These are phyloP conservation scores for Xanthia togata DNA, from an alignment of 2,888 invertebrate species.

Conservation along the genomic window DNA sequence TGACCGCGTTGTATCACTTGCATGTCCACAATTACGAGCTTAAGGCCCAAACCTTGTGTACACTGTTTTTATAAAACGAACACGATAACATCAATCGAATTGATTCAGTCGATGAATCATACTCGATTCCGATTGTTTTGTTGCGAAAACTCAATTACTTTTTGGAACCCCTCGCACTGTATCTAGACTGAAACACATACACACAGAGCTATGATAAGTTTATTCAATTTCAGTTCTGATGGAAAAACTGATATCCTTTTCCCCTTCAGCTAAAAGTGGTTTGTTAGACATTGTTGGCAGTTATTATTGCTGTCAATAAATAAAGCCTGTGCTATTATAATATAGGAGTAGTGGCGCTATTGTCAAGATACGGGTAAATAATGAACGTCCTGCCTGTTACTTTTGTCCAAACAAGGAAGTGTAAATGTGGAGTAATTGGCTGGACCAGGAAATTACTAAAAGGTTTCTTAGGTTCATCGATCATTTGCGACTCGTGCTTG, in stretches of 20 bases:
- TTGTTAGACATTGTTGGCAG: slow-evolving; percentile 59
- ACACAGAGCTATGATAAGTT: slow-evolving; percentile 20
- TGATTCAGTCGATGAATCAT: slow-evolving; percentile 83
- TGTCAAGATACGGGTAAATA: slow-evolving; percentile 80
- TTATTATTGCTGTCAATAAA: slow-evolving; percentile 73
- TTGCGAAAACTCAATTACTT: slow-evolving; percentile 57
- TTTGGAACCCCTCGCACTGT: slow-evolving; percentile 44
- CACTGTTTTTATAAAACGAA: slow-evolving; percentile 78
- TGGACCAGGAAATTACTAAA: slow-evolving; percentile 79
- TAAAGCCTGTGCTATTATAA: slow-evolving; percentile 76
- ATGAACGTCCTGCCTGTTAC: slow-evolving; percentile 78
- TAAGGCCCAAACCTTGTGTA: slow-evolving; percentile 78
- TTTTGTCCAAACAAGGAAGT: slow-evolving; percentile 82
- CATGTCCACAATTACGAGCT: slow-evolving; percentile 70
- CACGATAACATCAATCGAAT: slow-evolving; percentile 79
- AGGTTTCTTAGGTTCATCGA: slow-evolving; percentile 78
- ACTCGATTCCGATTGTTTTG: slow-evolving; percentile 71
- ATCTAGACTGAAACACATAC: slow-evolving; percentile 20
- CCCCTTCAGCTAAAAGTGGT: slow-evolving; percentile 43
- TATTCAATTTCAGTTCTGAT: slow-evolving; percentile 51
- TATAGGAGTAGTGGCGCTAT: slow-evolving; percentile 70
- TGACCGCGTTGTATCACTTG: slow-evolving; percentile 78
- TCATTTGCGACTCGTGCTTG: slow-evolving; percentile 72
- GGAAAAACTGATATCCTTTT: slow-evolving; percentile 48
- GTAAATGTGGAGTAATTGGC: slow-evolving; percentile 81